Conservation (phyloP, 2,888 invertebrate genomes). For the Agapetus fuscipes region DNA sequence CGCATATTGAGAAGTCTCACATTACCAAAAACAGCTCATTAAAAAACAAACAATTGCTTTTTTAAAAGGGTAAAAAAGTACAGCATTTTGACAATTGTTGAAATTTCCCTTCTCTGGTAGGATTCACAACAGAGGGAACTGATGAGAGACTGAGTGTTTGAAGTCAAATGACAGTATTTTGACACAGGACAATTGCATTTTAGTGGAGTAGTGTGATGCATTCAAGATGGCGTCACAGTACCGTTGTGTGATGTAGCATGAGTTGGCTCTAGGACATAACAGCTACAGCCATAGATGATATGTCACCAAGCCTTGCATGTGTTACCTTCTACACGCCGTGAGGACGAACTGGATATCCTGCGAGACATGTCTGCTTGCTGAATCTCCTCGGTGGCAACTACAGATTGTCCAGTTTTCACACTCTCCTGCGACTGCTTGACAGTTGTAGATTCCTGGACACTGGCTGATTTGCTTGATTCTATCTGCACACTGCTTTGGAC, state of each 20-base stretch:
- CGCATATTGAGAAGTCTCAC: too few relatives aligned
- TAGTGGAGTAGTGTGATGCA: neutral
- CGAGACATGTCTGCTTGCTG: slow-evolving; percentile 43
- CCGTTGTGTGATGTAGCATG: neutral
- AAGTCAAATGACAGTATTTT: neutral
- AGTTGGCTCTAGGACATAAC: neutral
- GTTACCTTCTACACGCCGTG: slow-evolving; percentile 53
- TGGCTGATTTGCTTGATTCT: slow-evolving; percentile 29
- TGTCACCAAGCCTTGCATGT: slow-evolving; percentile 1
- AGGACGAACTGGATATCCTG: slow-evolving; percentile 51
- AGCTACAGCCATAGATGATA: neutral
- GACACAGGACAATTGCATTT: neutral
- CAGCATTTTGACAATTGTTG: too few relatives aligned
- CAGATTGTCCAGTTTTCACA: slow-evolving; percentile 33
- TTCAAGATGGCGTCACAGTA: neutral
- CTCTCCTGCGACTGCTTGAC: slow-evolving; percentile 20
- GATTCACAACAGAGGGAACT: too few relatives aligned
- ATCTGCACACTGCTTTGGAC: slow-evolving; percentile 27
- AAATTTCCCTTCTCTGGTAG: too few relatives aligned
- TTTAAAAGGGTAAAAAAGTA: too few relatives aligned
- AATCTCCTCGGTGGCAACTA: slow-evolving; percentile 32
- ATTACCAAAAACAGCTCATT: too few relatives aligned
- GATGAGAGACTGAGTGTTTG: too few relatives aligned
- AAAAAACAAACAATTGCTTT: too few relatives aligned
- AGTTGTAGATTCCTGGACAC: slow-evolving; percentile 19